Percentiles rank a stretch among this genome's conserved stretches.
Evolutionary conservation across 2,113 vertebrate species (phyloP).

Genomic region (Ochotona curzoniae): DNA sequence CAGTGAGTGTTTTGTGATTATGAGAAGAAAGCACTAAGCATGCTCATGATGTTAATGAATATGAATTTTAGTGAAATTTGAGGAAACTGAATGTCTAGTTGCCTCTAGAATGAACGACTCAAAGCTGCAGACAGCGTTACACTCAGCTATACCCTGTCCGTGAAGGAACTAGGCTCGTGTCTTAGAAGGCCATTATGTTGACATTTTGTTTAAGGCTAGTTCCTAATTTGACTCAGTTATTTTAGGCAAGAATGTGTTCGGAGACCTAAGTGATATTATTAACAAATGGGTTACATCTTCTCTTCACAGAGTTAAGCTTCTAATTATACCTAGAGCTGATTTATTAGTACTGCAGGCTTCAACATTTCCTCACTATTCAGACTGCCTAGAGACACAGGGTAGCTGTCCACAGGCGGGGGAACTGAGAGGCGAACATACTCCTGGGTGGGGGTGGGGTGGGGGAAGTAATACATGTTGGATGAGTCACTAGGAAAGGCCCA

Average conservation of each 20-base stretch:
- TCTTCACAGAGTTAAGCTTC: slow-evolving; percentile 76
- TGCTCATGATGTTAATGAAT: neutral
- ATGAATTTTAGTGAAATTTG: slow-evolving; percentile 47
- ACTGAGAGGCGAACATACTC: slow-evolving; percentile 46
- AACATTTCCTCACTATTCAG: slow-evolving; percentile 81
- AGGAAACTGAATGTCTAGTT: neutral
- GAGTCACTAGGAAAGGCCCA: slow-evolving; percentile 74
- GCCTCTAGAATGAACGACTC: slow-evolving; percentile 32
- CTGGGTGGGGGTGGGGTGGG: slow-evolving; percentile 61
- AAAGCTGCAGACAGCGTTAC: slow-evolving; percentile 11
- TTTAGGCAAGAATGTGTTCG: slow-evolving; percentile 74
- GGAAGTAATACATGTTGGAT: slow-evolving; percentile 56
- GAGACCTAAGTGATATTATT: slow-evolving; percentile 79
- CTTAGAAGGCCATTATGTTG: slow-evolving; percentile 69
- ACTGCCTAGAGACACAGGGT: slow-evolving; percentile 68
- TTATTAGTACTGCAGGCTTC: slow-evolving; percentile 80
- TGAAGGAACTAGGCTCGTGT: slow-evolving; percentile 35
- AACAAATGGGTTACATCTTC: slow-evolving; percentile 79
- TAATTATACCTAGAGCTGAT: slow-evolving; percentile 79
- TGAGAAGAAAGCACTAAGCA: slow-evolving; percentile 32
- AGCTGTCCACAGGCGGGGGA: slow-evolving; percentile 71
- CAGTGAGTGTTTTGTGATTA: neutral
- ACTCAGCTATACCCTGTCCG: slow-evolving; percentile 16
- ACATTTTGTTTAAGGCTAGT: slow-evolving; percentile 73
- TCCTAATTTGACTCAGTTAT: slow-evolving; percentile 75